Evolutionary conservation across 2,113 vertebrate genomes (phyloP).

Genomic region (Siniperca knerii): DNA sequence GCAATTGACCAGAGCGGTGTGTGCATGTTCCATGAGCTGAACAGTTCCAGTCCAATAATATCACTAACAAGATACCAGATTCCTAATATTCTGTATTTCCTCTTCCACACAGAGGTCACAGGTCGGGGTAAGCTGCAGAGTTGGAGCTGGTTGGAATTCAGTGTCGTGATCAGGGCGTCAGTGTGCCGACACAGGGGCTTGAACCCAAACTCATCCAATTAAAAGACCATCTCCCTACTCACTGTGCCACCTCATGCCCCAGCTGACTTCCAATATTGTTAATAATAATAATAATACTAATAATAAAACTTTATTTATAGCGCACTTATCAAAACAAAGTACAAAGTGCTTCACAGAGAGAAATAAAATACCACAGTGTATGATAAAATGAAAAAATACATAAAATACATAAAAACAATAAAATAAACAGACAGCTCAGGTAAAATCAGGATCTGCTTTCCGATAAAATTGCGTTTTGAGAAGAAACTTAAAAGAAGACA

Average conservation of each 20-base stretch:
- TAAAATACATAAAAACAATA: too few relatives aligned
- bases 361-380: too few relatives aligned
- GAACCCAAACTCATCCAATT: neutral
- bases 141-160: neutral
- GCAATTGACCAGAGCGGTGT: constrained; percentile 10
- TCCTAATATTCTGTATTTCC: neutral
- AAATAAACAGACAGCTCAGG: too few relatives aligned
- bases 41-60: neutral
- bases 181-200: too few relatives aligned
- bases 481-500: too few relatives aligned
- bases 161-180: neutral
- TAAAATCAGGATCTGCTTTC: too few relatives aligned
- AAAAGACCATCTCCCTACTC: neutral
- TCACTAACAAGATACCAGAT: neutral
- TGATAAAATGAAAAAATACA: too few relatives aligned
- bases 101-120: neutral
- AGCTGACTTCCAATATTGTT: neutral
- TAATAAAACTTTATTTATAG: too few relatives aligned
- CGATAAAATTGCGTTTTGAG: too few relatives aligned
- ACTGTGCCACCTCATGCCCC: neutral
- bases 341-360: too few relatives aligned
- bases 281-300: too few relatives aligned
- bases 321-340: too few relatives aligned
- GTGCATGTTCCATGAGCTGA: neutral
- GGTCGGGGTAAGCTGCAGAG: neutral